These are phyloP conservation scores for Bembecia ichneumoniformis DNA, from an alignment of 2,888 invertebrate species.

Conservation along the genomic window DNA sequence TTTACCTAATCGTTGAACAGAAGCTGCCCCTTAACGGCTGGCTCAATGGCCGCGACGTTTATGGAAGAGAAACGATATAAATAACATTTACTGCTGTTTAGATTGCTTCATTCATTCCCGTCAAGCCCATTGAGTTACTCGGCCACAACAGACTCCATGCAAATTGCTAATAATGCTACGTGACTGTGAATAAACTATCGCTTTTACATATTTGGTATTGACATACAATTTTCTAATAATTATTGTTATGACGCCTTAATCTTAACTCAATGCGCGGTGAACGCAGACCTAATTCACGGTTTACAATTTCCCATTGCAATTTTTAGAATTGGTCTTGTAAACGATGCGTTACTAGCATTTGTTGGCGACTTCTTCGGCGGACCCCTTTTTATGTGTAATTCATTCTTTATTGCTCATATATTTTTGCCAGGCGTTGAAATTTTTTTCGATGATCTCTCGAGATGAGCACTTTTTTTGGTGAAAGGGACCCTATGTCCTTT, in stretches of 20 bases:
- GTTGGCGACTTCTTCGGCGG: too few species aligned
- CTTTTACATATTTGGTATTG: background rate
- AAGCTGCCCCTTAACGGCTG: constrained; percentile 51
- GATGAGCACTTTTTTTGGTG: too few species aligned
- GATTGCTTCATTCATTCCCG: constrained; percentile 67
- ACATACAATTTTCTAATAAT: constrained; percentile 24
- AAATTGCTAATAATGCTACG: constrained; percentile 46
- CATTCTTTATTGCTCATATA: too few species aligned
- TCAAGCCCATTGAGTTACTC: constrained; percentile 48
- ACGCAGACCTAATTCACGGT: too few species aligned
- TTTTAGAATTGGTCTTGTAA: too few species aligned
- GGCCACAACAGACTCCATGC: constrained; percentile 30
- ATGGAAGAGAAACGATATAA: constrained; percentile 56
- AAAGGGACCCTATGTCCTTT: too few species aligned
- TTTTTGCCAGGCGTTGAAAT: too few species aligned
- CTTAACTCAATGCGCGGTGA: too few species aligned
- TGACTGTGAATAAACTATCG: constrained; percentile 26
- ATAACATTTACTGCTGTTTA: constrained; percentile 48
- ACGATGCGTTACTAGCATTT: too few species aligned
- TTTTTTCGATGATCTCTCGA: too few species aligned
- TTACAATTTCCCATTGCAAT: too few species aligned
- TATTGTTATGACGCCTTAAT: background rate
- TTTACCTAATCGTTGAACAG: constrained; percentile 63
- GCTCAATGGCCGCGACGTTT: constrained; percentile 41
- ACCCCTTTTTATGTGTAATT: too few species aligned